Base-by-base conservation (phyloP, 37 sponge, comb jelly and placozoan genomes). In the Crambe crambe region DNA sequence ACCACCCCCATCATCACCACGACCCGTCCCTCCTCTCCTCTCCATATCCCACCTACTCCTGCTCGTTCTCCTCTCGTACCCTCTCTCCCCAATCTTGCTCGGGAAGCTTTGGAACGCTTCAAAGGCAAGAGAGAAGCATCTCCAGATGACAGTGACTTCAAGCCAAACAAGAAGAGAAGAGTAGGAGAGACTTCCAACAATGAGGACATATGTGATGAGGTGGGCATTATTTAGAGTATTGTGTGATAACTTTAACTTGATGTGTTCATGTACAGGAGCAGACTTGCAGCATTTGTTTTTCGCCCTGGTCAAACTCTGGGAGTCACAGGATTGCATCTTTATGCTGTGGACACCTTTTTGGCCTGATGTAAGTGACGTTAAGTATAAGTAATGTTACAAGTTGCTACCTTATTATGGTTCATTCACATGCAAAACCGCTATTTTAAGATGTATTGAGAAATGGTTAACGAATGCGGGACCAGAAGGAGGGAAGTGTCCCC, bases 281-380 rank as follows among this genome's bases (percentile, higher is more conserved):
- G 60, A 58, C 66, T 1, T 96, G 96, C 47, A 84, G 91, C 69
- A 96, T 96, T 30, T 96, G 96, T 47, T 90, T 92, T 75, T 93
- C 92, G 79, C 91, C 85, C 2, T 96, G 93, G 93, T 83, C 96
- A 22, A 96, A 89, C 29, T 89, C 94, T 27, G 96, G 96, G 12
- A 31, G 26, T 37, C 96, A 96, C 54, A 58, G 96, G 25, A 68
- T 96, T n/a, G 71, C 88, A 6, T 89, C 93, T 15, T 67, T 96
- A 51, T 83, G 70, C 47, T 96, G 96, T 84, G 96, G 96, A 32
- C 96, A 96, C 54, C 83, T 96, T 30, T 96, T 92, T 78, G 96
- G 96, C 1, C 70, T 56, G 6, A 84, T 21, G 92, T 91, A 73
- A 43, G 79, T 65, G 35, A 15, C 10, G 51, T 47, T 6, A 12